These are phyloP conservation scores for Liolophura sinensis DNA, from an alignment of 1,140 invertebrate genomes.

Conservation along the genomic window DNA sequence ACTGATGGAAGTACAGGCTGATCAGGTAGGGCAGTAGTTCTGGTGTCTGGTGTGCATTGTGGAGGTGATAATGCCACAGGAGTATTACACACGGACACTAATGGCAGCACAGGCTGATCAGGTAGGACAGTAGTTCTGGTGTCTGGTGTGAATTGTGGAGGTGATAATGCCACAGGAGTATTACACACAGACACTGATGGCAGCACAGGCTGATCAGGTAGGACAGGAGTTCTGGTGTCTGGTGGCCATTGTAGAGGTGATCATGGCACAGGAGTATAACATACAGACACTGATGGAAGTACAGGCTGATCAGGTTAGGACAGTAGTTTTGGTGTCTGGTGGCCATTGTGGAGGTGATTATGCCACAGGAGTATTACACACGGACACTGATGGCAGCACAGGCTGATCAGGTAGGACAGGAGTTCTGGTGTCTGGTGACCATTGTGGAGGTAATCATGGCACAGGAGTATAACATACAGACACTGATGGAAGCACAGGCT, in stretches of 20 bases:
- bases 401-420: constrained; percentile 64
- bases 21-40: constrained; percentile 66
- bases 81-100: constrained; percentile 63
- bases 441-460: constrained; percentile 65
- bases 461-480: constrained; percentile 62
- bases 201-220: constrained; percentile 67
- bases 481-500: constrained; percentile 63
- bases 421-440: constrained; percentile 66
- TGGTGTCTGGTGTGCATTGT: constrained; percentile 66
- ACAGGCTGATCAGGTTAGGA: constrained; percentile 63
- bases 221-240: constrained; percentile 66
- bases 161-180: constrained; percentile 64
- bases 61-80: constrained; percentile 63
- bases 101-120: constrained; percentile 66
- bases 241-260: constrained; percentile 63
- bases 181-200: constrained; percentile 61
- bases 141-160: constrained; percentile 64
- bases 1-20: constrained; percentile 64
- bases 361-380: constrained; percentile 65
- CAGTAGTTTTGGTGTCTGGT: constrained; percentile 63
- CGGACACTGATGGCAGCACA: constrained; percentile 62
- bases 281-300: constrained; percentile 61
- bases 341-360: constrained; percentile 63
- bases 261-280: constrained; percentile 65
- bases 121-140: constrained; percentile 59